Evolutionary conservation across 2,113 vertebrate genomes (phyloP).

Genomic region (Petaurus breviceps): DNA sequence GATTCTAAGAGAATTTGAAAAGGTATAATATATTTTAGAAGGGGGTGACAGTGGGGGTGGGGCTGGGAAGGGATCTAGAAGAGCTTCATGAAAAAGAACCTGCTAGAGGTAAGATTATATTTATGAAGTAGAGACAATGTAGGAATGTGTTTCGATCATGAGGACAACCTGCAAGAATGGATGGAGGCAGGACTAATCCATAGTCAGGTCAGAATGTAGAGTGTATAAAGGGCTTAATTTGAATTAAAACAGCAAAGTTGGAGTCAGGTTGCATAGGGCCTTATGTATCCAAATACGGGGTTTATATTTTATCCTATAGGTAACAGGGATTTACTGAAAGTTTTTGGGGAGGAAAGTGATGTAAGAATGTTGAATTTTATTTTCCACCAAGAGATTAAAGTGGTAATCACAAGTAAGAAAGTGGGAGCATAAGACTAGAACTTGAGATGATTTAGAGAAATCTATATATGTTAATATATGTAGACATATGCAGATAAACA

Average conservation of each 20-base stretch:
- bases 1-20: not conserved
- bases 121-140: not conserved
- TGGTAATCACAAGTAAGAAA: not conserved
- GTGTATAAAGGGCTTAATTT: not conserved
- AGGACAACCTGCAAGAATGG: not conserved
- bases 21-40: not conserved
- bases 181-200: not conserved
- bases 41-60: not conserved
- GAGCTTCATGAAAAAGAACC: not conserved
- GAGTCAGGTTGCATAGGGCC: not conserved
- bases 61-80: not conserved
- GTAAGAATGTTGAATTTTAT: not conserved
- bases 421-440: not conserved
- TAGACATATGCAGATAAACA: not conserved
- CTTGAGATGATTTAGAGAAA: not conserved
- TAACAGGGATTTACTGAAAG: not conserved
- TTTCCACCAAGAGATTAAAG: not conserved
- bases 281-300: not conserved
- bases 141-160: not conserved
- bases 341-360: not conserved
- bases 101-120: not conserved
- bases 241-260: not conserved
- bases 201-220: no score
- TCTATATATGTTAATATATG: not conserved
- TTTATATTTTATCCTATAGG: not conserved